Conservation (phyloP, 92 coral and sea anemone species). For the Phenganax stokvisi region DNA sequence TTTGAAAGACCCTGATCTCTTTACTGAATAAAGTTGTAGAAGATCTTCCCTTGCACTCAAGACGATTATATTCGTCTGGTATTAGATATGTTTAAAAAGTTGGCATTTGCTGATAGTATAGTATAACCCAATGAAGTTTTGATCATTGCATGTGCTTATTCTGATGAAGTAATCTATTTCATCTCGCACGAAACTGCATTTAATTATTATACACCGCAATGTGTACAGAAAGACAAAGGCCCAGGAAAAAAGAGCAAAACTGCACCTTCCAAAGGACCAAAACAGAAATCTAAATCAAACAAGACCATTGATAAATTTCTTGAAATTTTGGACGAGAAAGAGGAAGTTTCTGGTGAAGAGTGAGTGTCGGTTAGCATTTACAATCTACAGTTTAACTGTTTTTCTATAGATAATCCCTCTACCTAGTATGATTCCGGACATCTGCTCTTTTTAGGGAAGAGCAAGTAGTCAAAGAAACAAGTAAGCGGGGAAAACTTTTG, state of each 20-base stretch:
- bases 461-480: background rate
- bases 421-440: too few species aligned
- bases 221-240: background rate
- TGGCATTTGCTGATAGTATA: too few species aligned
- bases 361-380: background rate
- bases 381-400: background rate
- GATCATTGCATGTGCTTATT: too few species aligned
- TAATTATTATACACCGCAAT: too few species aligned
- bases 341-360: conserved; percentile 13
- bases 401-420: too few species aligned
- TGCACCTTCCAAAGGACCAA: background rate
- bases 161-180: too few species aligned
- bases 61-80: too few species aligned
- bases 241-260: conserved; percentile 15
- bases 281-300: background rate
- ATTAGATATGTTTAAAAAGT: too few species aligned
- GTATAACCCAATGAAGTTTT: too few species aligned
- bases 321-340: conserved; percentile 7
- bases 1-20: background rate
- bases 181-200: too few species aligned
- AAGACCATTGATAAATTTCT: conserved; percentile 32
- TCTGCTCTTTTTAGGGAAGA: background rate
- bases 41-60: too few species aligned
- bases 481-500: conserved; percentile 24
- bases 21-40: background rate